phyloP scores from a whole-genome alignment of 1,140 invertebrate species.

The Bursaphelenchus mucronatus region DNA sequence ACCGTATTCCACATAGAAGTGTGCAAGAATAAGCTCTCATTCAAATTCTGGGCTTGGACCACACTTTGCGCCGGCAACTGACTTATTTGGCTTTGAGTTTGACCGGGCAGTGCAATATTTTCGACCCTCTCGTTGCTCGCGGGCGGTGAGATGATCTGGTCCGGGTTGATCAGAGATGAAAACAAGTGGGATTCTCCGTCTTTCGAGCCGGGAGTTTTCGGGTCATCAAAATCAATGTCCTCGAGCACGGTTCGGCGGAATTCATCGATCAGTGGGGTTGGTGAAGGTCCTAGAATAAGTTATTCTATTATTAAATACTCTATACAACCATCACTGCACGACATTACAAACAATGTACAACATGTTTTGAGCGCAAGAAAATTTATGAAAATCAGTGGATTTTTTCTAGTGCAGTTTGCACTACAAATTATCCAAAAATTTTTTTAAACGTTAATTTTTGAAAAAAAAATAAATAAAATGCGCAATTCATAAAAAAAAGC shows the following conservation, averaged over 20 bases:
- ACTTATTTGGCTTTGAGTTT: constrained; percentile 3
- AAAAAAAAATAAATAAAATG: too few relatives aligned
- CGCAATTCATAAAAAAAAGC: too few relatives aligned
- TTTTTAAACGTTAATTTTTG: too few relatives aligned
- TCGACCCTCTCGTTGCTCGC: constrained; percentile 40
- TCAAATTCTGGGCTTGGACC: background rate
- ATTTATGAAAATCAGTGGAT: too few relatives aligned
- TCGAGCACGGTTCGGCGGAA: constrained; percentile 1
- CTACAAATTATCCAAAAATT: too few relatives aligned
- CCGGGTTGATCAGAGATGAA: background rate
- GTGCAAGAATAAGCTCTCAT: background rate
- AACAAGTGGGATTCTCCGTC: background rate
- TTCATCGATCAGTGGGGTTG: too few relatives aligned
- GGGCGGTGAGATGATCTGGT: constrained; percentile 32
- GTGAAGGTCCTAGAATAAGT: too few relatives aligned
- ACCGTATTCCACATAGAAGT: constrained; percentile 17
- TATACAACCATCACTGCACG: too few relatives aligned
- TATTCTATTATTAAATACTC: too few relatives aligned
- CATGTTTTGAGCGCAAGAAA: too few relatives aligned
- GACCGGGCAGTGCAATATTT: background rate
- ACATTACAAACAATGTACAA: too few relatives aligned
- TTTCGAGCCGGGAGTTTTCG: constrained; percentile 16
- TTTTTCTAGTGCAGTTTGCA: too few relatives aligned
- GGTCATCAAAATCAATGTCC: constrained; percentile 14
- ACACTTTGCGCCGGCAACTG: background rate